Evolutionary conservation across 2,113 vertebrate species (phyloP), one percentile per base, ranked within the genome.

Genomic region (Pavo muticus): DNA sequence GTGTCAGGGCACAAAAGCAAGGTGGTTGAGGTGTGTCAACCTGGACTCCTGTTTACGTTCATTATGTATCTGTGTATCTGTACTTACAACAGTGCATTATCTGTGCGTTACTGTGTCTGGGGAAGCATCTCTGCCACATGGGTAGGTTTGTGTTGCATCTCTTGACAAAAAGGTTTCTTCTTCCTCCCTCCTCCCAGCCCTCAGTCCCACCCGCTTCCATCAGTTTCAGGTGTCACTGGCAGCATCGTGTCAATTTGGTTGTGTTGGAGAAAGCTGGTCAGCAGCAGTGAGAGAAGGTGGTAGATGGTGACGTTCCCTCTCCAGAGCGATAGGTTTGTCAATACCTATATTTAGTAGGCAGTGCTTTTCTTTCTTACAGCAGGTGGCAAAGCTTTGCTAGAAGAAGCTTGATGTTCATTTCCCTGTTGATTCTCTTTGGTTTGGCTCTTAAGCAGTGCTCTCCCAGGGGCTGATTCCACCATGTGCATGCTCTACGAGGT

Each of bases 341-440:
- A 44, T 27, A 11, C 15, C 39, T 17, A 0, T 37, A 18, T 24
- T 45, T 54, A 32, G 23, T 1, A 27, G 79, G 24, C 0, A 0
- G 24, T 69, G 20, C 69, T 69, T 71, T 45, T 75, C 16, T 32
- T 18, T 9, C 68, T 56, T 56, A 13, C 0, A 1, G 47, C 81
- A 61, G 44, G 42, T 27, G 70, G 71, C 29, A 84, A 84, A 90
- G 44, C 56, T 90, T 69, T 71, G 64, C 78, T 48, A 59, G 6
- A 30, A 69, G 57, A 69, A 0, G 0, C 21, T 42, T 10, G 23
- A 2, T 39, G 37, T 57, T 59, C 14, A 19, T 72, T 78, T 25
- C 15, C 8, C 10, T 50, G 18, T 3, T 15, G 25, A 9, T 60
- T 48, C 32, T 69, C 52, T 44, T 10, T 18, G 60, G 68, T 48